Evolutionary conservation across 2,113 vertebrate species (phyloP), one percentile per base, ranked within the genome.

Genomic region (Phrynocephalus versicolor): DNA sequence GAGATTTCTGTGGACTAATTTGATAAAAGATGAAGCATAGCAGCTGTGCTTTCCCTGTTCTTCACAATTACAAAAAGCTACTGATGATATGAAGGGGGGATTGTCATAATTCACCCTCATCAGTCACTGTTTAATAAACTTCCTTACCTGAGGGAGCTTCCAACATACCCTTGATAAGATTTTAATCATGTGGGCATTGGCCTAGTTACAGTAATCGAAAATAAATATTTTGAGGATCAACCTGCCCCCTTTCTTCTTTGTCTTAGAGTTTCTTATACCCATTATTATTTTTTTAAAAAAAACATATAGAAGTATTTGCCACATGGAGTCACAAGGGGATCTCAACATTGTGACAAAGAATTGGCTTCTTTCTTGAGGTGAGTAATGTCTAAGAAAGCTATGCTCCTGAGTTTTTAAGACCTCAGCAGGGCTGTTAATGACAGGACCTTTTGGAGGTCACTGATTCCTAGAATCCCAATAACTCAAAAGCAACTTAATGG

Each of bases 21-120:
- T 75, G n/a, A 81, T 65, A 89, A 80, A 39, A 81, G 64, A 78
- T 83, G 81, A 87, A 72, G 57, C 30, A 30, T 27, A 86, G 3
- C 19, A 58, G 12, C 72, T 81, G 60, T 1, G 1, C 30, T n/a
- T 12, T 70, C 21, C 74, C 70, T 14, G 37, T 84, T 14, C 72
- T n/a, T 64, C 55, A 39, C 30, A 87, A 58, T 80, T 51, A 51
- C 67, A 70, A 45, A 64, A 84, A 87, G 51, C 27, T 76, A 55
- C 9, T 51, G 73, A 71, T 3, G 76, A 23, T 37, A 73, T 30
- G 70, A 64, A n/a, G 79, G 57, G 67, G 8, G 1, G 5, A 65
- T 77, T 6, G 33, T 65, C 62, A 74, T 74, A 45, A 41, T 64
- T 86, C 21, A 82, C 70, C 51, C 0, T n/a, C 21, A 65, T 25